Conservation (phyloP, 2,797 vertebrate genomes). For the Sebastes taczanowskii region DNA sequence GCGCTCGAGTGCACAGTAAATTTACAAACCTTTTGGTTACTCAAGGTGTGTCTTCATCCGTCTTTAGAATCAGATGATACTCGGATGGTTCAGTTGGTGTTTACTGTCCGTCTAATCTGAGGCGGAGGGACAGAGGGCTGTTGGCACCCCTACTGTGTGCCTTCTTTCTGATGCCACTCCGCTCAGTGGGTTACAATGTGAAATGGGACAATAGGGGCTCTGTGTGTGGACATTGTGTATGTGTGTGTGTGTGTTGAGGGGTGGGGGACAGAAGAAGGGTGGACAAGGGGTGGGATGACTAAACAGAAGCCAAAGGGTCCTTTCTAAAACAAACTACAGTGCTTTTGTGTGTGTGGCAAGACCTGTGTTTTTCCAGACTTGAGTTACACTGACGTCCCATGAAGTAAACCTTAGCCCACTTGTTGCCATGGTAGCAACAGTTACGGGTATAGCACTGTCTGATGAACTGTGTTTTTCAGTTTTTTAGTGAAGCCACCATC, state of each 20-base stretch:
- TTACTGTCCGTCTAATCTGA: constrained; percentile 25
- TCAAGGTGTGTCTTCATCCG: constrained; percentile 47
- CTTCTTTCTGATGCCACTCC: constrained; percentile 31
- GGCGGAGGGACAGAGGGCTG: background rate
- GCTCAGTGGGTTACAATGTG: constrained; percentile 57
- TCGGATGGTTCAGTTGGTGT: constrained; percentile 6
- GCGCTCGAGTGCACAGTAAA: background rate
- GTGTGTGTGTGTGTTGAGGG: constrained; percentile 35
- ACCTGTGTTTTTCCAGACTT: constrained; percentile 39
- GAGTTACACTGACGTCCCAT: constrained; percentile 44
- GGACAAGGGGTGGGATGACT: constrained; percentile 44
- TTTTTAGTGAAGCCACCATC: background rate
- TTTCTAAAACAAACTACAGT: constrained; percentile 57
- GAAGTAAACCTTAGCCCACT: constrained; percentile 40
- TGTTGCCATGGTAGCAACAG: constrained; percentile 44
- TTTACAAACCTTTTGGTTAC: constrained; percentile 53
- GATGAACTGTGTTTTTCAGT: background rate
- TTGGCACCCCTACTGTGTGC: constrained; percentile 24
- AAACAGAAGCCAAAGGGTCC: constrained; percentile 55
- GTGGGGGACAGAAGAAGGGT: constrained; percentile 25
- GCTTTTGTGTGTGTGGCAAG: constrained; percentile 39
- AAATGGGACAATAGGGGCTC: constrained; percentile 69
- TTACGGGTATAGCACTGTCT: background rate
- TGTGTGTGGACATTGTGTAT: constrained; percentile 61
- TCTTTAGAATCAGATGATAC: background rate